Percentiles rank a stretch among this genome's conserved stretches.
Evolutionary conservation across 2,888 invertebrate species (phyloP).

Genomic region (Drepanosiphum platanoidis): DNA sequence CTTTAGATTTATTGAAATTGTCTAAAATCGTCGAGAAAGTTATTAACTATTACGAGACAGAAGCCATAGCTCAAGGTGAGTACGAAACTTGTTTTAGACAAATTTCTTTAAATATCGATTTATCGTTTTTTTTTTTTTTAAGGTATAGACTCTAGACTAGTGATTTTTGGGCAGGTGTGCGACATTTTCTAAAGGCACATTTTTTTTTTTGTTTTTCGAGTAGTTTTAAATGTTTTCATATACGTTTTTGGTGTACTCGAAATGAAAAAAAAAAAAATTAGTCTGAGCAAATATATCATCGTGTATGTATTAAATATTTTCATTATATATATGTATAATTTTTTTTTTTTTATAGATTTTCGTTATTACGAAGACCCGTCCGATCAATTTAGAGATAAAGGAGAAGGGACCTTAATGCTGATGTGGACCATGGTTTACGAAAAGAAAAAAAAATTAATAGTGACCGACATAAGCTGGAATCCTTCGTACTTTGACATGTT

Average conservation of each 20-base stretch:
- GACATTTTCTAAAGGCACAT: too few relatives aligned
- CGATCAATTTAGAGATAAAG: constrained; percentile 91
- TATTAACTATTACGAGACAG: constrained; percentile 93
- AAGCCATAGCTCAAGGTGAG: constrained; percentile 86
- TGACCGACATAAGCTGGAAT: constrained; percentile 90
- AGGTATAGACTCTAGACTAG: too few relatives aligned
- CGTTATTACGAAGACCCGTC: constrained; percentile 96
- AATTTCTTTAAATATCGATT: not conserved
- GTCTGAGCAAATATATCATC: not conserved
- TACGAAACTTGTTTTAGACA: constrained; percentile 63
- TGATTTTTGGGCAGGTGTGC: too few relatives aligned
- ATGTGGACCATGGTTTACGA: constrained; percentile 92
- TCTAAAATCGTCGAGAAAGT: constrained; percentile 90
- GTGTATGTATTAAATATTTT: not conserved
- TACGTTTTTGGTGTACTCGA: too few relatives aligned
- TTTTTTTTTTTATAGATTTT: constrained; percentile 74
- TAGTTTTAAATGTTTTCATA: too few relatives aligned
- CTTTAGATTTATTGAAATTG: constrained; percentile 67
- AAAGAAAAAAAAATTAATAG: constrained; percentile 83
- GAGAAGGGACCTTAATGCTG: constrained; percentile 91
- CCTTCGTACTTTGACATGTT: constrained; percentile 90
- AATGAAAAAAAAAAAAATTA: too few relatives aligned
- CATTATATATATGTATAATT: not conserved
- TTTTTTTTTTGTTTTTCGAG: too few relatives aligned
- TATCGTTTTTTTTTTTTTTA: too few relatives aligned